Conservation (phyloP, 2,113 vertebrate genomes). For the Seriola quinqueradiata region DNA sequence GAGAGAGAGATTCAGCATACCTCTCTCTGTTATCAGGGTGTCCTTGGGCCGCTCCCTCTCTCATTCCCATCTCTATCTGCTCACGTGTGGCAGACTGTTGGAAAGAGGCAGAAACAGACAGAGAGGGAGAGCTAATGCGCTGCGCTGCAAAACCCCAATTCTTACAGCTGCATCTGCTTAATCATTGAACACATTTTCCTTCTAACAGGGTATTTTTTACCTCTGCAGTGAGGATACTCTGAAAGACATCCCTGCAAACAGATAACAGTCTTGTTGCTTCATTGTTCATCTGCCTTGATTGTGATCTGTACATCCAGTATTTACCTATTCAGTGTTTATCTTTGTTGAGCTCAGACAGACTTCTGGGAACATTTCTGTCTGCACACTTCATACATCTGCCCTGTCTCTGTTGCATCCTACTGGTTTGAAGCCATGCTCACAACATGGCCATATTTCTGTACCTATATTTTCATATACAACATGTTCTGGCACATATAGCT, state of each 20-base stretch:
- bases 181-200: conserved; percentile 1
- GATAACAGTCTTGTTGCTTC: neutral
- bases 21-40: conserved; percentile 53
- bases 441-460: neutral
- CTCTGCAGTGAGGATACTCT: neutral
- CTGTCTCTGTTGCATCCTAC: neutral
- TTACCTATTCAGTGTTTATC: neutral
- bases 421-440: neutral
- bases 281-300: neutral
- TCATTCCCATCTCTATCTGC: conserved; percentile 56
- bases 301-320: neutral
- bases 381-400: neutral
- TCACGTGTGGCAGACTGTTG: conserved; percentile 53
- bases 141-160: conserved; percentile 6
- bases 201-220: conserved; percentile 5
- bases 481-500: neutral
- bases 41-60: conserved; percentile 61
- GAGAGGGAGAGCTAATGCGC: conserved; percentile 7
- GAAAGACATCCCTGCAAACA: neutral
- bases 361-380: neutral
- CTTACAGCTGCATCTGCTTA: conserved; percentile 7
- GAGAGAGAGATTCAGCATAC: conserved; percentile 40
- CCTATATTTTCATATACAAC: neutral
- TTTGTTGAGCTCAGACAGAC: neutral
- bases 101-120: conserved; percentile 30